A percentile compares a stretch with the other conserved stretches of the same genome.
These are phyloP conservation scores for Boloria euphrosyne DNA, from an alignment of 2,888 invertebrate species.

Conservation along the genomic window DNA sequence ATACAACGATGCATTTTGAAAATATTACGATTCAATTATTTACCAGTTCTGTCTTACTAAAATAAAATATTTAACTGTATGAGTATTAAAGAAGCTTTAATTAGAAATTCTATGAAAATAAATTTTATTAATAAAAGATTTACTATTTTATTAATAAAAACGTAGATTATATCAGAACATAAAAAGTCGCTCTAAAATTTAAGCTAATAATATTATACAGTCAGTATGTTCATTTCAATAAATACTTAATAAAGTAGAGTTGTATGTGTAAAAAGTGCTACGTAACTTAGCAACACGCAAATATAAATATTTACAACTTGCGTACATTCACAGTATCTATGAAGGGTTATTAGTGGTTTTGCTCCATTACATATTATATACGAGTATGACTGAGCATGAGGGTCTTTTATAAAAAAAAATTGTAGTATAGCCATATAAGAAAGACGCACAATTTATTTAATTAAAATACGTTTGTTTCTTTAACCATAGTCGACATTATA, in stretches of 20 bases:
- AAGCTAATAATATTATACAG: too few species aligned
- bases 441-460: neutral
- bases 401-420: neutral
- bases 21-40: constrained; percentile 1
- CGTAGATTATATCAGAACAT: too few species aligned
- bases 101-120: too few species aligned
- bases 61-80: too few species aligned
- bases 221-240: neutral
- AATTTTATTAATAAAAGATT: too few species aligned
- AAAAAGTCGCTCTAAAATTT: too few species aligned
- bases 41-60: neutral
- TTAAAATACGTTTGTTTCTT: too few species aligned
- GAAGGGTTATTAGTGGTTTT: neutral
- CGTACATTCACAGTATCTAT: neutral
- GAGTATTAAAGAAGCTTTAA: too few species aligned
- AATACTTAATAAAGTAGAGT: neutral
- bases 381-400: neutral
- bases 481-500: too few species aligned
- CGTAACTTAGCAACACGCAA: constrained; percentile 10
- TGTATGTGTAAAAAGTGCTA: constrained; percentile 2
- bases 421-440: neutral
- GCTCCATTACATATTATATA: neutral
- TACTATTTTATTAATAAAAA: too few species aligned
- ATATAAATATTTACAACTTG: constrained; percentile 9
- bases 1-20: constrained; percentile 14